These are phyloP conservation scores for Tethya wilhelma DNA, from an alignment of 37 sponge, comb jelly and placozoan species.

Conservation along the genomic window DNA sequence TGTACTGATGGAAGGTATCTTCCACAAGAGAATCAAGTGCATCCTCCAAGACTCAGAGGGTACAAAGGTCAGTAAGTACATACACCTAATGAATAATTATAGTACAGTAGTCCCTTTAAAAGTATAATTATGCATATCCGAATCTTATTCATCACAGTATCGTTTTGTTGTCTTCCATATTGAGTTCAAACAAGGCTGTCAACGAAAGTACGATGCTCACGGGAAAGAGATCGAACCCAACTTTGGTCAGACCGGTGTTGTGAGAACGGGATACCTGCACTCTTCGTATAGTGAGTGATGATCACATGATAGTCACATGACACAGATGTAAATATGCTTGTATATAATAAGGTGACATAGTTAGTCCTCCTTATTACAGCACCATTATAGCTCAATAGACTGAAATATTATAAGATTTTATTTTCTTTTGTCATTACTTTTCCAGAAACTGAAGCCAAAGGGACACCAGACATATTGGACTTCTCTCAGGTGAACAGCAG, in stretches of 20 bases:
- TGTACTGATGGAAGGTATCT: constrained; percentile 76
- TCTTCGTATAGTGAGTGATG: constrained; percentile 78
- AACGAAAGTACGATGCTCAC: constrained; percentile 58
- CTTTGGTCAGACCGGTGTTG: constrained; percentile 66
- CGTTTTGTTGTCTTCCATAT: constrained; percentile 65
- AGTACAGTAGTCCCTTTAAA: background rate
- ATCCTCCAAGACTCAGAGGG: constrained; percentile 54
- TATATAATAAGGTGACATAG: too few relatives aligned
- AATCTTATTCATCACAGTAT: constrained; percentile 15
- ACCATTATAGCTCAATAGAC: too few relatives aligned
- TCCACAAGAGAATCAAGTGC: constrained; percentile 51
- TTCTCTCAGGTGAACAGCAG: constrained; percentile 35
- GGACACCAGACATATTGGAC: constrained; percentile 46
- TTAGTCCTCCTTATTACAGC: too few relatives aligned
- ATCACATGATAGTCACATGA: too few relatives aligned
- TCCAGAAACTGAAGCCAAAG: constrained; percentile 61
- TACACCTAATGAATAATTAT: background rate
- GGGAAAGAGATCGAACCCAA: constrained; percentile 80
- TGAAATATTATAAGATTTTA: background rate
- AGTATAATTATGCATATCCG: background rate
- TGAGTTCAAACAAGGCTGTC: constrained; percentile 63
- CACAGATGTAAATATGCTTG: too few relatives aligned
- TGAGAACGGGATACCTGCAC: constrained; percentile 76
- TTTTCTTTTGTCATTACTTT: background rate
- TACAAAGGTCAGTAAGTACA: constrained; percentile 43